phyloP scores from a whole-genome alignment of 2,888 invertebrate genomes.

The Xanthia icteritia region DNA sequence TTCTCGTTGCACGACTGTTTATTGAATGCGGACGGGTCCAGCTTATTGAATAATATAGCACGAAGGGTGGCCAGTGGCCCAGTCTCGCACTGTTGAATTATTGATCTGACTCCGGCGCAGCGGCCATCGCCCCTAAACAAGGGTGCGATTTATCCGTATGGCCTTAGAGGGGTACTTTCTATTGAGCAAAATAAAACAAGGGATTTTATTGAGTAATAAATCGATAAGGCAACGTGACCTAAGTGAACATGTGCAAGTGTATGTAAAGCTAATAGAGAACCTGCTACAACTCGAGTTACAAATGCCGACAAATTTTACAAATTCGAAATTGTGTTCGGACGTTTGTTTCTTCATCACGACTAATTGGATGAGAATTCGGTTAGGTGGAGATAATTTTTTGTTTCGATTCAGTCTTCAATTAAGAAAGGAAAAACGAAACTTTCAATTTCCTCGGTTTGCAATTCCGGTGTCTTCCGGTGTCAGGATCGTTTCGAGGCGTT shows the following conservation, averaged over 20 bases:
- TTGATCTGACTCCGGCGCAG: slow-evolving; percentile 88
- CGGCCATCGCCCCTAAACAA: slow-evolving; percentile 76
- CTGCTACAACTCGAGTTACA: slow-evolving; percentile 57
- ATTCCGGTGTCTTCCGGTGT: not conserved
- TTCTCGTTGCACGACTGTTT: slow-evolving; percentile 72
- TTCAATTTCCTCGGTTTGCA: not conserved
- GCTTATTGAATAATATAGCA: slow-evolving; percentile 63
- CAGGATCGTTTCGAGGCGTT: not conserved
- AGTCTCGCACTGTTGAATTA: slow-evolving; percentile 76
- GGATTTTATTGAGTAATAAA: slow-evolving; percentile 71
- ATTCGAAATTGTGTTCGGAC: slow-evolving; percentile 14
- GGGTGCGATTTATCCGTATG: slow-evolving; percentile 73
- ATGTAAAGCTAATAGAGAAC: slow-evolving; percentile 56
- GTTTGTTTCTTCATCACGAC: slow-evolving; percentile 5
- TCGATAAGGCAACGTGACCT: slow-evolving; percentile 75
- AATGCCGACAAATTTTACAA: slow-evolving; percentile 28
- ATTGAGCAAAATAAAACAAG: slow-evolving; percentile 68
- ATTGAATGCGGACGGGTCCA: slow-evolving; percentile 68
- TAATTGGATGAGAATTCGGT: slow-evolving; percentile 2
- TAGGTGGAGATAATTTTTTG: not conserved
- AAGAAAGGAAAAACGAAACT: not conserved
- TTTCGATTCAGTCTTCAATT: not conserved
- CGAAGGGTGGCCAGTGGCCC: slow-evolving; percentile 70
- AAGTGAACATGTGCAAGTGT: slow-evolving; percentile 62
- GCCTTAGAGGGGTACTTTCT: slow-evolving; percentile 65